These are phyloP conservation scores for Hippocampus barbouri DNA, from an alignment of 2,113 vertebrate species.

Conservation along the genomic window DNA sequence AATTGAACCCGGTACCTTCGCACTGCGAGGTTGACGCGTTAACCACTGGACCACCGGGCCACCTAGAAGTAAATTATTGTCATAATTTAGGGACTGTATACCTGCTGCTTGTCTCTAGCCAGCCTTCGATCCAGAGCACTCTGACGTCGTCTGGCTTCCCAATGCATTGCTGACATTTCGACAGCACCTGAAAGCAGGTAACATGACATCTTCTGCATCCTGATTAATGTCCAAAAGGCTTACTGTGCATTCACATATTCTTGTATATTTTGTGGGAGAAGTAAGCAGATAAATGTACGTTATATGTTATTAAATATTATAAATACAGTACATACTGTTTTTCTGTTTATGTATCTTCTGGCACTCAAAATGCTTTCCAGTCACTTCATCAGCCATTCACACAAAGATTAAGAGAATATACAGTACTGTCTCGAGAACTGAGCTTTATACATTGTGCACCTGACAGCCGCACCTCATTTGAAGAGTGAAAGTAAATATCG, in stretches of 20 bases:
- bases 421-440: neutral
- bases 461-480: neutral
- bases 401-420: neutral
- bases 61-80: neutral
- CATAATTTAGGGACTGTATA: slow-evolving; percentile 5
- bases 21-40: too few species aligned
- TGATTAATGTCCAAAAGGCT: neutral
- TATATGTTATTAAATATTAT: neutral
- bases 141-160: slow-evolving; percentile 72
- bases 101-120: slow-evolving; percentile 37
- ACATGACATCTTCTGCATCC: neutral
- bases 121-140: slow-evolving; percentile 51
- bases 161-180: slow-evolving; percentile 69
- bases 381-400: neutral
- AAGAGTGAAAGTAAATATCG: neutral
- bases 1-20: too few species aligned
- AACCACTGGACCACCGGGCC: too few species aligned
- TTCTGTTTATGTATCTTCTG: neutral
- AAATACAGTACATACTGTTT: neutral
- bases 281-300: neutral
- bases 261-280: neutral
- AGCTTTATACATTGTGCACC: neutral
- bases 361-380: neutral
- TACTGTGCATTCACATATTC: neutral
- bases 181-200: neutral